Evolutionary conservation across 2,797 vertebrate species (phyloP), one percentile per base, ranked within the genome.

Genomic region (Mareca strepera): DNA sequence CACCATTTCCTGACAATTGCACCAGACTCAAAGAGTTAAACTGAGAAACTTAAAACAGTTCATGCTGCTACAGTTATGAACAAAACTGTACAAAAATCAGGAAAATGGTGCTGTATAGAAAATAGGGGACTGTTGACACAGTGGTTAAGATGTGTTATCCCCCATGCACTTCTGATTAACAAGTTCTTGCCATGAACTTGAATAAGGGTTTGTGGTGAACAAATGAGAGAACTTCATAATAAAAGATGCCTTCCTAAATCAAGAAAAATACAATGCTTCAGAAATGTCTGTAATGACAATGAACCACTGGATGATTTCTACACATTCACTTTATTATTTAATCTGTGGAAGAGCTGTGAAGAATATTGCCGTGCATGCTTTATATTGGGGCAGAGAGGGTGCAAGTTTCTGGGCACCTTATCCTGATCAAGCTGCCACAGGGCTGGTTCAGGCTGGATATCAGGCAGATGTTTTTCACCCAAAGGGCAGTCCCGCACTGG

Each of bases 131-230:
- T 41, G 18, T 52, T 78, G n/a, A 41, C 9, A 43, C 50, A 73
- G 59, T 2, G 1, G 8, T 50, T 63, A 20, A 44, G n/a, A 75
- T 20, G 59, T 63, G 21, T 77, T 43, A 29, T 39, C 33, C 55
- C 52, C 67, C 18, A 10, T 0, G 44, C 1, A 2, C 39, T 63
- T 63, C 17, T 1, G 1, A 70, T 28, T 7, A 73, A 55, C 37
- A 82, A 50, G 23, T 76, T 73, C n/a, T 62, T 26, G 41, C 6
- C 13, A 1, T 1, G 17, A 73, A 73, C 3, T 3, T 13, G 31
- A 69, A 18, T 35, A 9, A 4, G 14, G 8, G 14, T 67, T 39
- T 52, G 14, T 5, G 6, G 60, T 8, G 15, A 84, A 82, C 17
- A 67, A 74, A 58, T 2, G 1, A 78, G 23, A 63, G 28, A 87